A percentile compares a stretch with the other conserved stretches of the same genome.
Evolutionary conservation across 1,140 invertebrate species (phyloP).

Genomic region (Euura lappo): DNA sequence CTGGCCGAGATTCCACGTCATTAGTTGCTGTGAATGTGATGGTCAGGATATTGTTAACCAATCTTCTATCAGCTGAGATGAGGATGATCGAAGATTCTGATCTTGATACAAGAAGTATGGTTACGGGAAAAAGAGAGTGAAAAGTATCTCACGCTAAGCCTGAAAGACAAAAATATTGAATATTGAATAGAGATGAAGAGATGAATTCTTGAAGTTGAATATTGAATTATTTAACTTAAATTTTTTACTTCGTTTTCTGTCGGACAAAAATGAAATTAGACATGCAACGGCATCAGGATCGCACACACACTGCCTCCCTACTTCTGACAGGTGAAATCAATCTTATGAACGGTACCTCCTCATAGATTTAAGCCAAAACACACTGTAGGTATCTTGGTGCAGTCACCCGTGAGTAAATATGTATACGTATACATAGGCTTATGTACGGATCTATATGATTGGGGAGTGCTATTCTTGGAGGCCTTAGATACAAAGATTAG

Average conservation of each 20-base stretch:
- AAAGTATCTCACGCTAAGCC: no score
- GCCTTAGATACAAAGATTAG: constrained; percentile 5
- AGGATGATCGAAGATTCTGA: background rate
- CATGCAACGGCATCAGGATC: background rate
- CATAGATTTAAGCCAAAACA: constrained; percentile 2
- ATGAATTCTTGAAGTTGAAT: no score
- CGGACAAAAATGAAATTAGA: no score
- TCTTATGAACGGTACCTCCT: background rate
- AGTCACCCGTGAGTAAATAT: background rate
- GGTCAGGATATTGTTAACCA: background rate
- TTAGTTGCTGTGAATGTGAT: background rate
- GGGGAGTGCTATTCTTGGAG: background rate
- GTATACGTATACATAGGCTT: constrained; percentile 4
- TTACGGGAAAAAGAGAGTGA: no score
- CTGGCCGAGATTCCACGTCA: background rate
- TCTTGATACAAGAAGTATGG: no score
- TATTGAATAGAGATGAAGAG: no score
- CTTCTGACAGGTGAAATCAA: background rate
- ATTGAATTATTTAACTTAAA: no score
- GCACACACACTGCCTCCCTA: background rate
- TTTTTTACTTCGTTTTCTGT: no score
- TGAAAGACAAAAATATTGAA: no score
- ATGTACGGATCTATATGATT: constrained; percentile 6
- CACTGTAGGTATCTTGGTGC: background rate
- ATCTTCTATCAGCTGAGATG: background rate